Percentiles rank a stretch among this genome's conserved stretches.
Evolutionary conservation across 2,888 invertebrate species (phyloP).

Genomic region (Yponomeuta plumbellus): DNA sequence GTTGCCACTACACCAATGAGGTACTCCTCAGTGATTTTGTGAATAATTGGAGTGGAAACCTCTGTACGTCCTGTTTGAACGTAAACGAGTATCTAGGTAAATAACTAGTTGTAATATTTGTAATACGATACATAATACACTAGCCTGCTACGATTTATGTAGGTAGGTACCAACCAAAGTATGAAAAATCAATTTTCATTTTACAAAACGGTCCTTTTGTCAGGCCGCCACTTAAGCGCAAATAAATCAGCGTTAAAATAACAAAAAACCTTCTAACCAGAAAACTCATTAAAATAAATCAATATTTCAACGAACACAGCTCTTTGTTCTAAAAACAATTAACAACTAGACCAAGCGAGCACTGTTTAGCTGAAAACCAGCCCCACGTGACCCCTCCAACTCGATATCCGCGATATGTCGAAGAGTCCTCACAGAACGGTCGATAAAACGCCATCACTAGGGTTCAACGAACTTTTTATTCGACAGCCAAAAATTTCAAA

Average conservation of each 20-base stretch:
- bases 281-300: neutral
- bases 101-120: too few species aligned
- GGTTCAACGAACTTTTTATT: slow-evolving; percentile 41
- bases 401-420: neutral
- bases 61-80: too few species aligned
- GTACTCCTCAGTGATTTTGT: too few species aligned
- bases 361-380: neutral
- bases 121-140: too few species aligned
- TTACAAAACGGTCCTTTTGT: too few species aligned
- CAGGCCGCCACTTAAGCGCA: neutral
- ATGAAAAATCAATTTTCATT: too few species aligned
- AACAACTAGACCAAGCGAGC: slow-evolving; percentile 12
- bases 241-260: neutral
- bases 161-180: too few species aligned
- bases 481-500: slow-evolving; percentile 32
- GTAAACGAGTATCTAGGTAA: too few species aligned
- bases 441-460: slow-evolving; percentile 25
- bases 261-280: neutral
- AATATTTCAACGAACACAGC: neutral
- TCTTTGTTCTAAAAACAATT: slow-evolving; percentile 1
- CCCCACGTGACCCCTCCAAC: neutral
- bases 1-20: too few species aligned
- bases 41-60: too few species aligned
- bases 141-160: too few species aligned
- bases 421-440: slow-evolving; percentile 24